Base-by-base conservation (phyloP, 2,113 vertebrate genomes). In the Chloebia gouldiae region DNA sequence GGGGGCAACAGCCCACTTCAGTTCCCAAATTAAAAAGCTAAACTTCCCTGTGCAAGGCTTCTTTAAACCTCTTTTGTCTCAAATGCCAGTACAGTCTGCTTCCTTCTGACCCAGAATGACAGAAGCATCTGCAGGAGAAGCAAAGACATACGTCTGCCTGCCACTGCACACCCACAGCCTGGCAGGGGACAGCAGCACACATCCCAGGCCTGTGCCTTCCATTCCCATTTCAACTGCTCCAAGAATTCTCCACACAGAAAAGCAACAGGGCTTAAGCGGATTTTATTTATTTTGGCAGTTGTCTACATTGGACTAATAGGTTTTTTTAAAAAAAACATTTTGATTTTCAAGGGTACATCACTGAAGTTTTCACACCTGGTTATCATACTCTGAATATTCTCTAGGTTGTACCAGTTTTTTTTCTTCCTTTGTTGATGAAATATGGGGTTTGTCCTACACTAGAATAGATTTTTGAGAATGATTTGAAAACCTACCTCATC, bases 101-200 rank as follows among this genome's bases (percentile, higher is more conserved):
- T 94, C 53, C 85, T 50, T 40, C 31, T 63, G 71, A 93, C 70
- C 64, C 56, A 33, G 56, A 72, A 71, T 75, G 77, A 82, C 81
- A 83, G 81, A 49, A 95, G 69, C 90, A 89, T 84, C 92, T 95
- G 88, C 77, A 88, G 81, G 76, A 91, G 53, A 56, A 60, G 77
- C 47, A 60, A 50, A 68, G 72, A 45, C 72, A 59, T 50, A 84
- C 30, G 13, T 60, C 90, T 75, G 80, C 66, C 66, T 42, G 49
- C 44, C 59, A 50, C 50, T 0, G 0, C 31, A 33, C 84, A 81
- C 69, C 50, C 60, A 63, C 82, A 81, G 76, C 80, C 77, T 77
- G 80, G 70, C 77, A 47, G 63, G 80, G n/a, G 37, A 30, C 39
- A 35, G 50, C 51, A 53, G 9, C 3, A 2, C 28, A 2, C 4